Percentiles rank a stretch among this genome's conserved stretches.
Conservation (phyloP, 2,113 vertebrate species). For the Ictalurus punctatus region DNA sequence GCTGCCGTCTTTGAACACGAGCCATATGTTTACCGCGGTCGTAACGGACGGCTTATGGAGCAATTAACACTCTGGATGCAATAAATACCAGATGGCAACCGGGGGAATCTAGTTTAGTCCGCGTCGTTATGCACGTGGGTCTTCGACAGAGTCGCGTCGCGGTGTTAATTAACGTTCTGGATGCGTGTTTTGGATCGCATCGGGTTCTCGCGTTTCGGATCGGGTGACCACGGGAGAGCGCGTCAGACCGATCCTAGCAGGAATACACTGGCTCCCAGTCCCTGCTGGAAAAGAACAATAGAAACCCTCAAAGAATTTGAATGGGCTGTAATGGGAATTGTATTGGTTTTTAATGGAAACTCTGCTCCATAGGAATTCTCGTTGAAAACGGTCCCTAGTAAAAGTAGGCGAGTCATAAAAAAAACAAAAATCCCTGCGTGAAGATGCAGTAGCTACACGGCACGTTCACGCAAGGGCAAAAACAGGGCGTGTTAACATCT, state of each 20-base stretch:
- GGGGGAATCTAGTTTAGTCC: conserved; percentile 1
- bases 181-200: neutral
- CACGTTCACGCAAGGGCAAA: neutral
- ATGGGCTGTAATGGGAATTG: too few relatives aligned
- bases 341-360: too few relatives aligned
- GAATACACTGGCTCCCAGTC: neutral
- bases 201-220: neutral
- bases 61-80: conserved; percentile 30
- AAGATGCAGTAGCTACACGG: neutral
- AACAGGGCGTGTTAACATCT: neutral
- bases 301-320: too few relatives aligned
- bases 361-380: neutral
- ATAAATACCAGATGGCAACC: conserved; percentile 25
- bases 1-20: conserved; percentile 24
- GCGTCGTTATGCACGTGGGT: conserved; percentile 4
- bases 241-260: neutral
- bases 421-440: neutral
- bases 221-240: neutral
- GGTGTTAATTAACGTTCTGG: neutral
- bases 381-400: neutral
- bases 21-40: conserved; percentile 28
- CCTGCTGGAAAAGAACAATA: too few relatives aligned
- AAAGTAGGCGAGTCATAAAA: neutral
- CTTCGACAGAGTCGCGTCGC: neutral
- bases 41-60: conserved; percentile 12